phyloP scores from a whole-genome alignment of 2,113 vertebrate species.

The Hemibagrus wyckioides region DNA sequence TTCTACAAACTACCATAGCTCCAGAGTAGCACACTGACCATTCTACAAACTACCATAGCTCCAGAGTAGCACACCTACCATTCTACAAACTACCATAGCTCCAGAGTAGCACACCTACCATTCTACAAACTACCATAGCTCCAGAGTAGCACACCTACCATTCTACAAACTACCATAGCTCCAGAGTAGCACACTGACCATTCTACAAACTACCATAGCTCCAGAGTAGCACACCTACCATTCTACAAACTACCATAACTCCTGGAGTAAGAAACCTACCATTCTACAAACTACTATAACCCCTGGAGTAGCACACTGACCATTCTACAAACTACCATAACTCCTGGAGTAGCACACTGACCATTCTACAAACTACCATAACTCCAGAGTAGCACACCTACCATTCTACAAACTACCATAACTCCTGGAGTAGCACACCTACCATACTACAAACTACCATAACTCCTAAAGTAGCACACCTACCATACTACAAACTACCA shows the following conservation, averaged over 20 bases:
- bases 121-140: background rate
- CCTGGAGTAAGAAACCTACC: background rate
- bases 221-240: background rate
- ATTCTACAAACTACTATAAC: background rate
- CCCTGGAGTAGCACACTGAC: background rate
- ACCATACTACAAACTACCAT: background rate
- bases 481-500: background rate
- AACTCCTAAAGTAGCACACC: background rate
- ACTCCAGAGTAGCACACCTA: background rate
- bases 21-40: background rate
- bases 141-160: background rate
- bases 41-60: background rate
- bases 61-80: background rate
- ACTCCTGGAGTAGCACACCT: background rate
- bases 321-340: background rate
- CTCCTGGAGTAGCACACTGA: background rate
- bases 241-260: background rate
- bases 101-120: background rate
- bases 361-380: background rate
- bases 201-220: background rate
- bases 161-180: background rate
- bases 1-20: background rate
- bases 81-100: background rate
- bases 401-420: background rate
- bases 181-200: background rate